phyloP scores from a whole-genome alignment of 2,113 vertebrate genomes.

The Tachycineta bicolor region DNA sequence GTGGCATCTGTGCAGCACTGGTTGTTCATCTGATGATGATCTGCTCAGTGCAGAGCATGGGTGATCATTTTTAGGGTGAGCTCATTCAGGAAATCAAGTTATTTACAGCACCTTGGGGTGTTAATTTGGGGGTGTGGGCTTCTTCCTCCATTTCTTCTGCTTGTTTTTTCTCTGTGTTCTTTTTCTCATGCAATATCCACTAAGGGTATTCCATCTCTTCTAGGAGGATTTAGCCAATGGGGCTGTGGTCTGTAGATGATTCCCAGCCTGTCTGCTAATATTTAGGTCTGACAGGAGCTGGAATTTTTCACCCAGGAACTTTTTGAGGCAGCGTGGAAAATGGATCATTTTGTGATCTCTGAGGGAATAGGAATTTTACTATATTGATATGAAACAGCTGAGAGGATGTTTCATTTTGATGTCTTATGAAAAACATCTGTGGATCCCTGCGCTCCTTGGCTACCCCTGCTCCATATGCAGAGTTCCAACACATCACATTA shows the following conservation, averaged over 20 bases:
- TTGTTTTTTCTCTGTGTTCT: not conserved
- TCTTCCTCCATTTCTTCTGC: not conserved
- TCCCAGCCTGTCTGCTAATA: not conserved
- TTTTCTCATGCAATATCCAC: not conserved
- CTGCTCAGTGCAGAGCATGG: not conserved
- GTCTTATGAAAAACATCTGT: constrained; percentile 12
- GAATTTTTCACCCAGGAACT: constrained; percentile 8
- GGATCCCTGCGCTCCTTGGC: not conserved
- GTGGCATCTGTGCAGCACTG: not conserved
- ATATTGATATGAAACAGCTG: constrained; percentile 18
- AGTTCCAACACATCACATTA: not conserved
- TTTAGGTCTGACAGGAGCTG: not conserved
- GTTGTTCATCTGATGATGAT: not conserved
- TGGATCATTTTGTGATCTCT: not conserved
- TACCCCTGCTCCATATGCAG: not conserved
- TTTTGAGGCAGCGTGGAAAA: not conserved
- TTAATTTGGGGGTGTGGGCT: not conserved
- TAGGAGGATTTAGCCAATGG: not conserved
- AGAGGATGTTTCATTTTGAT: constrained; percentile 17
- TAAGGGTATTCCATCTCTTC: not conserved
- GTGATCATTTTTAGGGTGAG: not conserved
- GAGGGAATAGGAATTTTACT: not conserved
- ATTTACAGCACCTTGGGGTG: not conserved
- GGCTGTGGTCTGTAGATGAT: not conserved
- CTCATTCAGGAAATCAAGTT: not conserved